Conservation (phyloP, 2,113 vertebrate species). For the Prietella phreatophila region DNA sequence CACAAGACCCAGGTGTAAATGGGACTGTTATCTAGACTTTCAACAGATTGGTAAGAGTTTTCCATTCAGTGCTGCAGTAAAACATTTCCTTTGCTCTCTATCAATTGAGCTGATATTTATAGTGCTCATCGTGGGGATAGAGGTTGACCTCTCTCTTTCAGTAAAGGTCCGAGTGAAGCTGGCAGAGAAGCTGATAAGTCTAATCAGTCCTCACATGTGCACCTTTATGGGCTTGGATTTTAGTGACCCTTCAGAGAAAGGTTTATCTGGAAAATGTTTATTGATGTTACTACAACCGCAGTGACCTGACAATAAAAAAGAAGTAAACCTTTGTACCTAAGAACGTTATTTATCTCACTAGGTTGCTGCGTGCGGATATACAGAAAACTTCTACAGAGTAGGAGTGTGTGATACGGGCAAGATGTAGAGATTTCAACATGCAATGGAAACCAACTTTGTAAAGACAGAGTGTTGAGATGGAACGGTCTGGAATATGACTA, state of each 20-base stretch:
- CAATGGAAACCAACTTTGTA: not conserved
- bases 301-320: not conserved
- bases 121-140: not conserved
- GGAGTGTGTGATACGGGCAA: not conserved
- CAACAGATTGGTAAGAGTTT: not conserved
- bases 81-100: not conserved
- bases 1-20: not conserved
- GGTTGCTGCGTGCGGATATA: not conserved
- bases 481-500: not conserved
- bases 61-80: not conserved
- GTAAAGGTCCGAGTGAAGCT: too few species aligned
- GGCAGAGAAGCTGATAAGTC: not conserved
- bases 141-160: not conserved
- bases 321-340: conserved; percentile 7
- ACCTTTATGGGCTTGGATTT: not conserved
- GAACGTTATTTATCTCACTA: not conserved
- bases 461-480: not conserved
- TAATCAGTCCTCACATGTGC: not conserved
- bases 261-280: not conserved
- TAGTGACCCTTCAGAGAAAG: not conserved
- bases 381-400: not conserved
- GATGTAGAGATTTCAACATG: not conserved
- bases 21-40: not conserved
- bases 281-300: not conserved
- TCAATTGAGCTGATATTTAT: not conserved